Evolutionary conservation across 37 sponge, comb jelly and placozoan species (phyloP), one percentile per base, ranked within the genome.

Genomic region (Cladorhizidae sp.): DNA sequence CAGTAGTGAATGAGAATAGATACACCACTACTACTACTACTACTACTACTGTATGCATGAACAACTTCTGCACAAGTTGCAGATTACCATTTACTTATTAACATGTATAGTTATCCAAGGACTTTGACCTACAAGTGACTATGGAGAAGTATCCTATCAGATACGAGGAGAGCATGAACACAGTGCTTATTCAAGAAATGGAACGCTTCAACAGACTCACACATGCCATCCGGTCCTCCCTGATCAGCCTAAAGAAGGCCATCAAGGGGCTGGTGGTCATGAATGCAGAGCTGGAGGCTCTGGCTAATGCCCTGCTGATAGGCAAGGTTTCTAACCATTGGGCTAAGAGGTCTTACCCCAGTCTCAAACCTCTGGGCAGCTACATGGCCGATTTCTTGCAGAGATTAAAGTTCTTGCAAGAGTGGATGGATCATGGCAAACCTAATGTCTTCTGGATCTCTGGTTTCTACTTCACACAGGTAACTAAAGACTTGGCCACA

Each of bases 181-280:
- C 95, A n/a, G 98, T 97, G 38, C 81, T 97, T 26, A 95, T 97
- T 23, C 98, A 97, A 73, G 98, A 97, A 81, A 95, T 97, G 98
- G 95, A 97, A 72, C 70, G 98, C 51, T 97, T 97, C 80, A 97
- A 97, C 75, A 54, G 86, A 42, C 82, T 97, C 33, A 76, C 77
- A 31, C 56, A 55, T 32, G 98, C 88, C 56, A 97, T 97, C 11
- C 77, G 82, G 1, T 57, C 82, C 56, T 86, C 83, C 50, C 93
- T 97, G 21, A 55, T 25, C 33, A 95, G 92, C 85, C 80, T 97
- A 17, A 93, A 90, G 80, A 97, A 97, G 49, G 98, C 98, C 23
- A 92, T 97, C 74, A 91, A 91, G 56, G 88, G 88, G 18, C 74
- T 97, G 69, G 95, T 97, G 1, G 95, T 97, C 32, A 97, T 97